Base-by-base conservation (phyloP, 2,888 invertebrate genomes). In the Agrilus biguttatus region DNA sequence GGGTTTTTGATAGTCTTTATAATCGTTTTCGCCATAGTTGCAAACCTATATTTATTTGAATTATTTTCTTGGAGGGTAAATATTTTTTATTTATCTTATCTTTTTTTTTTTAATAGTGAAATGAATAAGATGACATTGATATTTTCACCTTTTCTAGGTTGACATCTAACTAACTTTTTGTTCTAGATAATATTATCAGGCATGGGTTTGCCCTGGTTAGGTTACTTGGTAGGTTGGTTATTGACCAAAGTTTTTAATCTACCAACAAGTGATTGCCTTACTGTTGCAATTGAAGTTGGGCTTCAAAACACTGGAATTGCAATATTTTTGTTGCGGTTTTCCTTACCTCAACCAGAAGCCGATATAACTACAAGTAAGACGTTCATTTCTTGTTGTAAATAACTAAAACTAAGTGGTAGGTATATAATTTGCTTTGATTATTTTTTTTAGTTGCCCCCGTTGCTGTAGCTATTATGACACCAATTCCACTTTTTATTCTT, bases 271-370 rank as follows among this genome's bases (percentile, higher is more conserved):
- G 87, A 92, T 62, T 69, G 79, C 2, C 66, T 88, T n/a, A 89
- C 95, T 5, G 91, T 95, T 55, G 82, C 88, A 39, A 82, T 95
- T 40, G 95, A 95, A 70, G 87, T 89, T 5, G 91, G 93, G 40
- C 80, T 93, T 41, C 92, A 93, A 68, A 95, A 95, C 67, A 91
- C 92, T 0, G 92, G 91, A 36, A 80, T 95, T 49, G 77, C 92
- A 1, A 92, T 95, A 55, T 88, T 93, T 63, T 71, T 95, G 52
- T 68, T 95, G 42, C 69, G 84, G 43, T 80, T 88, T 58, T 79
- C 87, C 3, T 70, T 95, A 44, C 77, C 76, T 0, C 85, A 89
- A 56, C 93, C 93, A 0, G 82, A 83, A 50, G 87, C 85, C 0
- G 92, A 93, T 67, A 70, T 93, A 37, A 88, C 92, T 4, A 88